Evolutionary conservation across 2,113 vertebrate species (phyloP), one percentile per base, ranked within the genome.

Genomic region (Ophiodon elongatus): DNA sequence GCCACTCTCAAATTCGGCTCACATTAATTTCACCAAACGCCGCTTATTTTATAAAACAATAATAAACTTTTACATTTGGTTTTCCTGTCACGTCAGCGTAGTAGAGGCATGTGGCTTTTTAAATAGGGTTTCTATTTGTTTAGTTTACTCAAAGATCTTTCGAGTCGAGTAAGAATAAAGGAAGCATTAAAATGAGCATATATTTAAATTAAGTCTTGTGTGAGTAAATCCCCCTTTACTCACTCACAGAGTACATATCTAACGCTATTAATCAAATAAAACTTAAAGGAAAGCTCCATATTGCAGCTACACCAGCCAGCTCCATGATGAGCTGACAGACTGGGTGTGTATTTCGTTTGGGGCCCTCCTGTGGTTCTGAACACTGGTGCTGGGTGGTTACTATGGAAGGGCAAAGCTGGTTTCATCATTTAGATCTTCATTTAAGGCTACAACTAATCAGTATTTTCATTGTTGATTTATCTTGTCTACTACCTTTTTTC

Each of bases 11-110:
- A 17, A 81, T 76, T 89, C 87, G 83, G 73, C 35, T 6, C 0
- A 29, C 19, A 15, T 0, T 0, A 2, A 1, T 2, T 0, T 13
- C 2, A 8, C 2, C 27, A 11, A 23, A 19, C 1, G 3, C 0
- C 1, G 1, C 2, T 65, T 21, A 27, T 63, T 57, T 56, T 4
- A 2, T 31, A 37, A n/a, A 64, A 2, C 39, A 1, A 2, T 0
- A 33, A 62, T 29, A 29, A 7, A 59, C 25, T 8, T 25, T 56
- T 9, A 2, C 10, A 1, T 64, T 25, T 25, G 23, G 11, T 31
- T 63, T 63, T 9, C 0, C 39, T 74, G 3, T 37, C n/a, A 9
- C 39, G 33, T 45, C n/a, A 39, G 8, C 33, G 2, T 15, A 41
- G 52, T 35, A 13, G n/a, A n/a, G n/a, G n/a, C n/a, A n/a, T n/a